Percentiles rank a stretch among this genome's conserved stretches.
phyloP scores from a whole-genome alignment of 2,797 vertebrate genomes.

The Graptemys geographica region DNA sequence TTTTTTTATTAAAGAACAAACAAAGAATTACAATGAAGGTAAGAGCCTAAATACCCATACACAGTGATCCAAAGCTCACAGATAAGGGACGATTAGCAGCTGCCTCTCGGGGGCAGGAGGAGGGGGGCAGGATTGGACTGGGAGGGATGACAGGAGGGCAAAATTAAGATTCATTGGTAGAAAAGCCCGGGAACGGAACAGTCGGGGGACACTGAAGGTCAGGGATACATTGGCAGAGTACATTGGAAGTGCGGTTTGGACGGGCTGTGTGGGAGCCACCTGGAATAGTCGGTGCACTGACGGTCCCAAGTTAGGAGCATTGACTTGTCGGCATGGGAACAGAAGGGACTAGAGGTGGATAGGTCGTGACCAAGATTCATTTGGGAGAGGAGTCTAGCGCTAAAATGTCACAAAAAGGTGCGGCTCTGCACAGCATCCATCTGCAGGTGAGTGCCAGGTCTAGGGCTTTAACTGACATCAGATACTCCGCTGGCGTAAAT shows the following conservation, averaged over 20 bases:
- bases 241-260: background rate
- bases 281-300: background rate
- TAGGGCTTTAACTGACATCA: background rate
- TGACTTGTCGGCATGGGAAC: background rate
- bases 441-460: background rate
- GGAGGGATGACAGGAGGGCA: background rate
- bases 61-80: conserved; percentile 47
- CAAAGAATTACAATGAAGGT: conserved; percentile 70
- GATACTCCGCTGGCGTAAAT: background rate
- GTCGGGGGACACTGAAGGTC: background rate
- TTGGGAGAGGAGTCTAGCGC: background rate
- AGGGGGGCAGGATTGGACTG: background rate
- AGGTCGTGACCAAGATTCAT: background rate
- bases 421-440: background rate
- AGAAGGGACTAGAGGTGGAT: background rate
- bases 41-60: conserved; percentile 53
- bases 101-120: background rate
- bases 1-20: conserved; percentile 77
- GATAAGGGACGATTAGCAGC: conserved; percentile 13
- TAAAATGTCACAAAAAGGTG: background rate
- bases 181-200: background rate
- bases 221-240: background rate
- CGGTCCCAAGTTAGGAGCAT: background rate
- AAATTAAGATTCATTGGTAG: rapidly evolving
- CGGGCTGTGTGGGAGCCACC: too few species aligned